phyloP scores from a whole-genome alignment of 2,888 invertebrate genomes.

The Gibbula magus region DNA sequence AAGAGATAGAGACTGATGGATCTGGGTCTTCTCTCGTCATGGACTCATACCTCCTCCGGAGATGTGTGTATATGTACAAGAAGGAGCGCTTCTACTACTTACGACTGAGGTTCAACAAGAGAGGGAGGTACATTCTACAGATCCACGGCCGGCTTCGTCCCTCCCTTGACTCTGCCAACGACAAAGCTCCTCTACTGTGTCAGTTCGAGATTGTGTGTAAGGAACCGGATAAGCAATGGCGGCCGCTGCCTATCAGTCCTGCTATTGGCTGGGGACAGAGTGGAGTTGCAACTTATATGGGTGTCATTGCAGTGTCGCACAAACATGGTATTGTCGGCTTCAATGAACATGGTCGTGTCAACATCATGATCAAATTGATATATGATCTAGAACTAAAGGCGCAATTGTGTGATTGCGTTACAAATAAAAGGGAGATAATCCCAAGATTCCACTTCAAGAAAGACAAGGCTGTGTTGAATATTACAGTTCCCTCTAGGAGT shows the following conservation, averaged over 20 bases:
- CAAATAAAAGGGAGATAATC: neutral
- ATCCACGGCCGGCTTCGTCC: neutral
- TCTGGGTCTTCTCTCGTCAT: neutral
- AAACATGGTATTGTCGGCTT: neutral
- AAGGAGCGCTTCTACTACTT: neutral
- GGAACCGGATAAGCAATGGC: neutral
- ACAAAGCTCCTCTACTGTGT: neutral
- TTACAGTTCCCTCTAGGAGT: neutral
- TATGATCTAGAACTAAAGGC: neutral
- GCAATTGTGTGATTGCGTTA: neutral
- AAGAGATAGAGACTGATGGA: neutral
- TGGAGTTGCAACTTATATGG: neutral
- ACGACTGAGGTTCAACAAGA: neutral
- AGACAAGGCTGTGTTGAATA: neutral
- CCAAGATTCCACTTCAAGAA: neutral
- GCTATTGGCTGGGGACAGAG: neutral
- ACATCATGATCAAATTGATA: neutral
- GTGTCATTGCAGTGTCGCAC: neutral
- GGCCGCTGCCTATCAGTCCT: neutral
- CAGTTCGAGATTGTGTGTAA: neutral
- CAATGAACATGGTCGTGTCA: neutral
- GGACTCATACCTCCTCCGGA: neutral
- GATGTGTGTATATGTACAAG: neutral
- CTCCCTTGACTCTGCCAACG: neutral
- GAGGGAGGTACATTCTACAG: neutral